Base-by-base conservation (phyloP, 2,888 invertebrate genomes). In the Ennomos erosarius region DNA sequence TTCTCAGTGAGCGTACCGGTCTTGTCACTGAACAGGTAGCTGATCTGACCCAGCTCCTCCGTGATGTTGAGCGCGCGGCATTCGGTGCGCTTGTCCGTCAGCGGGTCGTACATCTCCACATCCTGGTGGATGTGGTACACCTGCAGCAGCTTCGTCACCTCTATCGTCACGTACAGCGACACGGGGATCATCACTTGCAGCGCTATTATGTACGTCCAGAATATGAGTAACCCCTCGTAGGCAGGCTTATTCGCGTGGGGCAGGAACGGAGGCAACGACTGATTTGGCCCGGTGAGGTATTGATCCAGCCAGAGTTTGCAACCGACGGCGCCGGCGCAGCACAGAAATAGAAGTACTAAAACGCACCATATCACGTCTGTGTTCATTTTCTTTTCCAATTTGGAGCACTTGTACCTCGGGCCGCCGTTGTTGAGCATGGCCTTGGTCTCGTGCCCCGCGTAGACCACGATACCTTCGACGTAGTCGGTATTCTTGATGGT, bases 1-100 rank as follows among this genome's bases (percentile, higher is more conserved):
- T 99, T 99, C 88, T 99, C 99, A 0, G 99, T 99, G 56, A 99
- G 90, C 1, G 99, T 99, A 8, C 99, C 99, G 0, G 99, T 99
- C 90, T 99, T 99, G 85, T 99, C 99, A 9, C 98, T 98, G 89
- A 99, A 99, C 67, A 99, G 94, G 79, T 99, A 99, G 65, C 82
- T 84, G 69, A 95, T 95, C 92, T 99, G 99, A 1, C 99, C 99
- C 71, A 99, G 93, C 88, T 99, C 99, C 86, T 99, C 99, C 0
- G 99, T 98, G 66, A 99, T 99, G 84, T 99, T 99, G 79, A 98
- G 94, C 42, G 99, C 98, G 40, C 98, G 95, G 83, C 99, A 99
- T 87, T 98, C 89, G 1, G 85, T 84, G 34, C 90, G 93, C 73
- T 96, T 97, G 82, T 98, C 96, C 37, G 96, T 96, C 58, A 95